These are phyloP conservation scores for Epinotia bilunana DNA, from an alignment of 2,888 invertebrate genomes.

Conservation along the genomic window DNA sequence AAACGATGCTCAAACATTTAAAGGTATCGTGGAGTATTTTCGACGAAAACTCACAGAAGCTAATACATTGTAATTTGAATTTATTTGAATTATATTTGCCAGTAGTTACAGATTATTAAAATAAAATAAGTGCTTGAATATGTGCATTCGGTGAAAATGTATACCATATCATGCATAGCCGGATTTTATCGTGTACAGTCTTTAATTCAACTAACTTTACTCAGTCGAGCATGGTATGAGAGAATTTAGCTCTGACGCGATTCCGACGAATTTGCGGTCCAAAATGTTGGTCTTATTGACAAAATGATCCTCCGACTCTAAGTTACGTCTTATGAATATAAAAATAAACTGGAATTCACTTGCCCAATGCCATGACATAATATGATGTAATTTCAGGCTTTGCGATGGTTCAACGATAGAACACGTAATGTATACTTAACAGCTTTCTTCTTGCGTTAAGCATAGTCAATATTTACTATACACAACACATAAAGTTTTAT, in stretches of 20 bases:
- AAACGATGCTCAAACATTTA: too few species aligned
- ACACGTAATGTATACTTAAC: background rate
- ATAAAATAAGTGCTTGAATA: too few species aligned
- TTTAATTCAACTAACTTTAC: constrained; percentile 29
- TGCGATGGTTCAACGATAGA: too few species aligned
- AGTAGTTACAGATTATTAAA: too few species aligned
- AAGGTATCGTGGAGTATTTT: too few species aligned
- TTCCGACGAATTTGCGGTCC: constrained; percentile 12
- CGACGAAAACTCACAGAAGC: too few species aligned
- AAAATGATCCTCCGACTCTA: constrained; percentile 3
- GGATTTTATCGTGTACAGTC: too few species aligned
- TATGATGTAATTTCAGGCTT: background rate
- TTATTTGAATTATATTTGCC: too few species aligned
- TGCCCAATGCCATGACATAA: background rate
- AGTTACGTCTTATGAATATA: background rate
- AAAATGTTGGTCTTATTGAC: constrained; percentile 15
- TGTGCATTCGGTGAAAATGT: too few species aligned
- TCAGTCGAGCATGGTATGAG: constrained; percentile 27
- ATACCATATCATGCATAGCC: too few species aligned
- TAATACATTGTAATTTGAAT: too few species aligned
- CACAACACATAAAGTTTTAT: constrained; percentile 7
- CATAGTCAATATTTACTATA: background rate
- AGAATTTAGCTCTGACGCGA: constrained; percentile 20
- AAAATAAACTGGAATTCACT: background rate
- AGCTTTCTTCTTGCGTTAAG: background rate